A percentile compares a stretch with the other conserved stretches of the same genome.
These are phyloP conservation scores for Ochotona princeps DNA, from an alignment of 2,113 vertebrate species.

Conservation along the genomic window DNA sequence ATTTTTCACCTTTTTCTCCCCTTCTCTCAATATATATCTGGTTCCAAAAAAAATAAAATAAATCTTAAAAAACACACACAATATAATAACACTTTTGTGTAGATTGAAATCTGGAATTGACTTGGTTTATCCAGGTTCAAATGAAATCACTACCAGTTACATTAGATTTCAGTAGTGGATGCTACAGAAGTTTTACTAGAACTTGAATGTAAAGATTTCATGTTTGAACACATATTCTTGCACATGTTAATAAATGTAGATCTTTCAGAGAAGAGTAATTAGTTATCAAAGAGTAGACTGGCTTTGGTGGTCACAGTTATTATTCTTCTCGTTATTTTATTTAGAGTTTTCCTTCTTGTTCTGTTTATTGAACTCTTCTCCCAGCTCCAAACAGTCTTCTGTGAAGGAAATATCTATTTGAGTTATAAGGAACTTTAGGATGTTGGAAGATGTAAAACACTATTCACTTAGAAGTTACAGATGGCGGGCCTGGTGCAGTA, in stretches of 20 bases:
- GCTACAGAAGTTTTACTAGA: not conserved
- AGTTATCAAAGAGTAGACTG: not conserved
- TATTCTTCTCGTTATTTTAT: not conserved
- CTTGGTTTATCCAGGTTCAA: too few relatives aligned
- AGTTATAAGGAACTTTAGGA: not conserved
- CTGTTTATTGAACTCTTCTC: not conserved
- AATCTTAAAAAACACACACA: too few relatives aligned
- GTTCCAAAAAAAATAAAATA: too few relatives aligned
- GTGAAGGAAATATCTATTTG: conserved; percentile 7
- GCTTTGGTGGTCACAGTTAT: not conserved
- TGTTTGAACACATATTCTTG: not conserved
- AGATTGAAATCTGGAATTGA: too few relatives aligned
- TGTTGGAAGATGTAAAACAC: not conserved
- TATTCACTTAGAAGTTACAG: not conserved
- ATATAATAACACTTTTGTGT: too few relatives aligned
- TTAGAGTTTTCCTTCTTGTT: not conserved
- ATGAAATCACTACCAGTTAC: too few relatives aligned
- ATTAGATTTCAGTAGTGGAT: not conserved
- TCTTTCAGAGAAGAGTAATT: not conserved
- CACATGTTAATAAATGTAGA: not conserved
- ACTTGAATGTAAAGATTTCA: not conserved
- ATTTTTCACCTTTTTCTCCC: not conserved
- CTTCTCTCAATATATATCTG: not conserved
- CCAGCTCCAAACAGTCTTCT: not conserved
- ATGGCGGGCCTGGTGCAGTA: not conserved